Percentiles rank a stretch among this genome's conserved stretches.
These are phyloP conservation scores for Anoplius nigerrimus DNA, from an alignment of 2,888 invertebrate genomes.

Conservation along the genomic window DNA sequence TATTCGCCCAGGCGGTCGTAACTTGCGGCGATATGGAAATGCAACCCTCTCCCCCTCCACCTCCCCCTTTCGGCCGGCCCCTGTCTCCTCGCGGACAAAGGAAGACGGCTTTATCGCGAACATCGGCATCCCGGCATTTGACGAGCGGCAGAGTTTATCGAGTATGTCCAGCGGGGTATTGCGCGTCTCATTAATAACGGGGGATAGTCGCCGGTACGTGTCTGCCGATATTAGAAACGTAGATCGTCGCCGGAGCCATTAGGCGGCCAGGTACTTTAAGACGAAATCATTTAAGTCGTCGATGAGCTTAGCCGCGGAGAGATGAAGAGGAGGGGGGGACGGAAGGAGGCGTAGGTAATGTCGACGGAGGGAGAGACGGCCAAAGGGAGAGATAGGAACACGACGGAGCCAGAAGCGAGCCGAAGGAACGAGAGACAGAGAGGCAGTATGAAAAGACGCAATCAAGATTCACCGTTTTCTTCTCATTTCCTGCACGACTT, in stretches of 20 bases:
- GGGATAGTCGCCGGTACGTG: background rate
- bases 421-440: too few species aligned
- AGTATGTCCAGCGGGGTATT: constrained; percentile 3
- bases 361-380: too few species aligned
- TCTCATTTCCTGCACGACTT: background rate
- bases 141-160: constrained; percentile 16
- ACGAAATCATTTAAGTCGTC: too few species aligned
- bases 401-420: too few species aligned
- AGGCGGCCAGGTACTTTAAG: too few species aligned
- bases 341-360: too few species aligned
- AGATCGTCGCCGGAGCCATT: constrained; percentile 4
- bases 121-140: constrained; percentile 10
- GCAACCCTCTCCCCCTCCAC: constrained; percentile 1
- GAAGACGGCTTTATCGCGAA: constrained; percentile 34
- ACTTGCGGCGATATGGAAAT: constrained; percentile 44
- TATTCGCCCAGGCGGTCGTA: constrained; percentile 29
- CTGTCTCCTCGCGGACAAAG: constrained; percentile 20
- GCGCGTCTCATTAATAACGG: constrained; percentile 19
- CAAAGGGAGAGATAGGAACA: too few species aligned
- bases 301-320: too few species aligned
- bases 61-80: too few species aligned
- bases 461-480: too few species aligned
- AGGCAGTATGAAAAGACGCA: too few species aligned
- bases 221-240: background rate
- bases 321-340: too few species aligned